phyloP scores from a whole-genome alignment of 2,797 vertebrate genomes.

The Onychomys arenicola region DNA sequence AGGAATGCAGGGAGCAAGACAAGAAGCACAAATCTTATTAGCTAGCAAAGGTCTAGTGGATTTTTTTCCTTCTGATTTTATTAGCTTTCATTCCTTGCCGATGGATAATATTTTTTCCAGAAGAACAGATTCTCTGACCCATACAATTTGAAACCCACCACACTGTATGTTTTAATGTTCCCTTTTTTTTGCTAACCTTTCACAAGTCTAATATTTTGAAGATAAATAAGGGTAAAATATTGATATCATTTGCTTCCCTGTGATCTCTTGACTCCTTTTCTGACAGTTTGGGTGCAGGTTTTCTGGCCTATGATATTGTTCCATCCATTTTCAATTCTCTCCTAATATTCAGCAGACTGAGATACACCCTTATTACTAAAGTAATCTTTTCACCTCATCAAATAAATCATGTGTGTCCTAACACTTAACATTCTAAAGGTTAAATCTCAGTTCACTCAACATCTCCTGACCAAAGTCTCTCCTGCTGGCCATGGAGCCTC shows the following conservation, averaged over 20 bases:
- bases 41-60: background rate
- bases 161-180: background rate
- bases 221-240: constrained; percentile 26
- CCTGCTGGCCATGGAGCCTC: background rate
- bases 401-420: background rate
- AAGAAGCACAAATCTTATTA: background rate
- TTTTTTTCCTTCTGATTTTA: background rate
- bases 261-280: background rate
- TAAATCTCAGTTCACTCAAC: background rate
- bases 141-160: background rate
- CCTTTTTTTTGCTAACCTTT: background rate
- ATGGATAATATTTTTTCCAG: background rate
- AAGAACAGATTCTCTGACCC: constrained; percentile 9
- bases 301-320: background rate
- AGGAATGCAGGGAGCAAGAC: background rate
- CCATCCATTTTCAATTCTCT: background rate
- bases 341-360: background rate
- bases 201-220: background rate
- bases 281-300: background rate
- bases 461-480: background rate
- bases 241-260: background rate
- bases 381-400: background rate
- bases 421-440: background rate
- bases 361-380: background rate
- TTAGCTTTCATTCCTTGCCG: constrained; percentile 32